Conservation (phyloP, 2,797 vertebrate genomes). For the Manis pentadactyla region DNA sequence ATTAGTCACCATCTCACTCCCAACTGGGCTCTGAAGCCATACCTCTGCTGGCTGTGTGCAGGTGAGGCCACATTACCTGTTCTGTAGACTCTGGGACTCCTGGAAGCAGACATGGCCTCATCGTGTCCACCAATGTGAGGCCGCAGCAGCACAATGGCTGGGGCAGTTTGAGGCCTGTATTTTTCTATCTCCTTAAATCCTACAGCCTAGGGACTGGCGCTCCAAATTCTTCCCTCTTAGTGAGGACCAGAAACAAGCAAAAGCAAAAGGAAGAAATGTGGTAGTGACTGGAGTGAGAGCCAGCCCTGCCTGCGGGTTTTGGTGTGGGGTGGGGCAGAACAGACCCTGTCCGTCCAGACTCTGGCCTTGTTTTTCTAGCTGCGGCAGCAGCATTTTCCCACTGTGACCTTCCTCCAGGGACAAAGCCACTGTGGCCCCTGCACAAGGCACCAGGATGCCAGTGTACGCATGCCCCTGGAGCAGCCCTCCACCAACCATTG, state of each 20-base stretch:
- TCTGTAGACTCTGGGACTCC: not conserved
- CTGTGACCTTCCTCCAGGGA: not conserved
- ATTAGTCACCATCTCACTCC: not conserved
- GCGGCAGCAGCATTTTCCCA: not conserved
- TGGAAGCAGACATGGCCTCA: not conserved
- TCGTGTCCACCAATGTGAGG: not conserved
- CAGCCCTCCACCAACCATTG: not conserved
- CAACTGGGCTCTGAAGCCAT: not conserved
- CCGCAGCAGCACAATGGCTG: not conserved
- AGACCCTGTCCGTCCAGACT: not conserved
- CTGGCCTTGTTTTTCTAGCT: not conserved
- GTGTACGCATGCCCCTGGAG: not conserved
- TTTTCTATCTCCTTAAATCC: not conserved
- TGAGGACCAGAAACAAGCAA: not conserved
- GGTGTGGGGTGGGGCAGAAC: not conserved
- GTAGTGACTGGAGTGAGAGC: not conserved
- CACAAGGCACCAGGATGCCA: not conserved
- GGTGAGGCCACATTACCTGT: not conserved
- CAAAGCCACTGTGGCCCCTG: not conserved
- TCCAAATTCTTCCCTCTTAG: not conserved
- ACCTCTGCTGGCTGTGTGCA: not conserved
- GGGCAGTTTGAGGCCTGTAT: not conserved
- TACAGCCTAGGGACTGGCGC: not conserved
- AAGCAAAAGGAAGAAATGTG: not conserved
- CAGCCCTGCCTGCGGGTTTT: not conserved